phyloP scores from a whole-genome alignment of 1,140 invertebrate species.

The Nymphalis io region DNA sequence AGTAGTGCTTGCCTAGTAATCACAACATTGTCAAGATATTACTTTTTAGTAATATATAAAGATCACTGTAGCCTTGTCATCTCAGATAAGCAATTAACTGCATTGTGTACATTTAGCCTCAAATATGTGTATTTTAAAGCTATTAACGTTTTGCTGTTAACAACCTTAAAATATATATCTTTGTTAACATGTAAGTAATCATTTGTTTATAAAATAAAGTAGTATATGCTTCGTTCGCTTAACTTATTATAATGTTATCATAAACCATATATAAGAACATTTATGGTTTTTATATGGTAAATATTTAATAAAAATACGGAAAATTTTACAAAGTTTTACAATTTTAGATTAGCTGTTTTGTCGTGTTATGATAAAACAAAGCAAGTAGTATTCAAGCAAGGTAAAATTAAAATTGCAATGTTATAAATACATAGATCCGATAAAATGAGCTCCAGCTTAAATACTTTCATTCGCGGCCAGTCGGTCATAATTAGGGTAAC shows the following conservation, averaged over 20 bases:
- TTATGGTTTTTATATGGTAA: too few species aligned
- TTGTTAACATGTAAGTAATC: not conserved
- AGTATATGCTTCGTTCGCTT: too few species aligned
- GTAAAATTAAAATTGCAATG: too few species aligned
- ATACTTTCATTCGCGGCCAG: conserved; percentile 59
- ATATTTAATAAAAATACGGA: too few species aligned
- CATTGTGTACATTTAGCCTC: not conserved
- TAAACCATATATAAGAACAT: too few species aligned
- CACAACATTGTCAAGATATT: not conserved
- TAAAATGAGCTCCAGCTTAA: not conserved
- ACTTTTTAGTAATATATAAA: not conserved
- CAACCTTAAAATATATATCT: not conserved
- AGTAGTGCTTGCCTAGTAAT: too few species aligned
- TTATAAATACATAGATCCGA: too few species aligned
- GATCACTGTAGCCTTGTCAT: not conserved
- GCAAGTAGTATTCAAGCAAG: too few species aligned
- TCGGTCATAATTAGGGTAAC: conserved; percentile 36
- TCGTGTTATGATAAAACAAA: too few species aligned
- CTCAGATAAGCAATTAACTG: conserved; percentile 10
- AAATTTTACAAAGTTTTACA: too few species aligned
- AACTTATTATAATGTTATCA: too few species aligned
- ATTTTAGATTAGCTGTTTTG: too few species aligned
- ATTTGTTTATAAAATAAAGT: not conserved
- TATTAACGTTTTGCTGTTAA: conserved; percentile 1
- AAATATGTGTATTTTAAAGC: conserved; percentile 4